These are phyloP conservation scores for Barbus barbus DNA, from an alignment of 2,113 vertebrate species.

Conservation along the genomic window DNA sequence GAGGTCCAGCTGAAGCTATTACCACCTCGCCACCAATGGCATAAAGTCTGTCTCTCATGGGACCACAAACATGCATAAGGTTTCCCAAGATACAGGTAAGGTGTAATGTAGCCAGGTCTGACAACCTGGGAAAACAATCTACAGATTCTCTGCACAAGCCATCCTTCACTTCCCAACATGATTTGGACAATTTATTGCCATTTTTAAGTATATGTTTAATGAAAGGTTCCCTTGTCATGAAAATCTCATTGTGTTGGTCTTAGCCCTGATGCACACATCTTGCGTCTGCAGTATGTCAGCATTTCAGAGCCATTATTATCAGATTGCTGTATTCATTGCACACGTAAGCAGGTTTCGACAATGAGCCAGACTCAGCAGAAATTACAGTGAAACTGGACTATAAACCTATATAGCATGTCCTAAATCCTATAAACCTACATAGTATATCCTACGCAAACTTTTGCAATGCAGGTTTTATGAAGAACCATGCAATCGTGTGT, in stretches of 20 bases:
- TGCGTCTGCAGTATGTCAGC: background rate
- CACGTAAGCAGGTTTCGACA: background rate
- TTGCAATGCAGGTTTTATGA: background rate
- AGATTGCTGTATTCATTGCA: background rate
- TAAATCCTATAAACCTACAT: background rate
- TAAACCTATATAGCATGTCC: background rate
- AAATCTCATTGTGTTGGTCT: too few species aligned
- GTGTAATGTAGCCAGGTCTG: background rate
- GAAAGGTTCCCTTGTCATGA: too few species aligned
- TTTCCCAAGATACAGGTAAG: background rate
- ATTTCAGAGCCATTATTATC: background rate
- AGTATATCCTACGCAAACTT: background rate
- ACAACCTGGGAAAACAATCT: background rate
- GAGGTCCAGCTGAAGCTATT: conserved; percentile 14
- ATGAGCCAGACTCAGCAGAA: background rate
- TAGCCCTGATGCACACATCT: background rate
- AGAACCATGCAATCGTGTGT: background rate
- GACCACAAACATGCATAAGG: background rate
- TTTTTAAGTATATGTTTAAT: background rate
- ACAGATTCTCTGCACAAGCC: too few species aligned
- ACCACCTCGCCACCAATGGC: background rate
- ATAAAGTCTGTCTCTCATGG: background rate
- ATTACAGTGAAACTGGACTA: background rate
- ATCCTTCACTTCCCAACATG: too few species aligned
- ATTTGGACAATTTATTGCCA: background rate